Evolutionary conservation across 2,797 vertebrate species (phyloP).

Genomic region (Acanthopagrus latus): DNA sequence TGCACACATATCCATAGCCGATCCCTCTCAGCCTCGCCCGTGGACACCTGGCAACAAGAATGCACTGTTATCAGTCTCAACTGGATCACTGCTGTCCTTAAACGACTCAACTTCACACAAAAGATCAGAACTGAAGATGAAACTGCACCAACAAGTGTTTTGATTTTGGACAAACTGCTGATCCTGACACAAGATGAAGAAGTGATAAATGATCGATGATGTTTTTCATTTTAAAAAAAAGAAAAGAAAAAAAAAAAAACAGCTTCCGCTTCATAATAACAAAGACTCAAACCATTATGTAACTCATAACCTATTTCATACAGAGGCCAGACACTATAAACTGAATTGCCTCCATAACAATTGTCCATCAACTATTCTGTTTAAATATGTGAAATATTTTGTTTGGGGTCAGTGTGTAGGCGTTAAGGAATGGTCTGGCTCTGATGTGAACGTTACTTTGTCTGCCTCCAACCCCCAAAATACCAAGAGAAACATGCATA

Average conservation of each 20-base stretch:
- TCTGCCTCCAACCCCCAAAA: slow-evolving; percentile 78
- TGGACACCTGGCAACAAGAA: slow-evolving; percentile 69
- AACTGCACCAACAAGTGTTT: slow-evolving; percentile 21
- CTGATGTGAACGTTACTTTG: slow-evolving; percentile 74
- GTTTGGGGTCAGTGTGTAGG: slow-evolving; percentile 71
- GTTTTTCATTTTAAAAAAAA: slow-evolving; percentile 18
- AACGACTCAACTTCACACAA: slow-evolving; percentile 30
- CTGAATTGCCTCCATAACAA: slow-evolving; percentile 53
- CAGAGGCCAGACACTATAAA: slow-evolving; percentile 18
- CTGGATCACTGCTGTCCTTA: slow-evolving; percentile 32
- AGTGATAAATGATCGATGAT: slow-evolving; percentile 22
- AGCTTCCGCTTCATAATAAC: slow-evolving; percentile 28
- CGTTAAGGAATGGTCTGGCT: slow-evolving; percentile 70
- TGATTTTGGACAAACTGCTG: slow-evolving; percentile 24
- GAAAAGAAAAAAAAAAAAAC: slow-evolving; percentile 21
- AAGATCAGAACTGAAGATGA: slow-evolving; percentile 25
- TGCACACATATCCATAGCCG: slow-evolving; percentile 68
- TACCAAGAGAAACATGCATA: slow-evolving; percentile 77
- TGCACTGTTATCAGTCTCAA: slow-evolving; percentile 51
- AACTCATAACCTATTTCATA: slow-evolving; percentile 36
- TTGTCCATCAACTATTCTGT: slow-evolving; percentile 64
- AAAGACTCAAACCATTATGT: slow-evolving; percentile 22
- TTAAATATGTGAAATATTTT: slow-evolving; percentile 74
- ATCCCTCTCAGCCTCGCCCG: slow-evolving; percentile 64
- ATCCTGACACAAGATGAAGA: slow-evolving; percentile 20